phyloP scores from a whole-genome alignment of 1,140 invertebrate species.

The Panulirus ornatus region DNA sequence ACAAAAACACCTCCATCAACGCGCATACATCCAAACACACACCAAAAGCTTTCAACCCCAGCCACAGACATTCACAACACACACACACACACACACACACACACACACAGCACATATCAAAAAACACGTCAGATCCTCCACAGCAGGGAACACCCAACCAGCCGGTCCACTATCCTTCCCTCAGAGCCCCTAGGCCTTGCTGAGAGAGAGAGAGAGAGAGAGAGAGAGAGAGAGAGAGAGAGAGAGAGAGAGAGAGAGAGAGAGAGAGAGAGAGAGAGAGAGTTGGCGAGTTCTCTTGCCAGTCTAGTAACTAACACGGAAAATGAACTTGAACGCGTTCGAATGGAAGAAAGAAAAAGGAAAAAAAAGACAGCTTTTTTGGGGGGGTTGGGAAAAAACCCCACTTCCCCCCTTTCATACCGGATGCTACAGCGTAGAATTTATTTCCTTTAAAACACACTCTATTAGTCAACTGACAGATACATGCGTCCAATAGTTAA shows the following conservation, averaged over 20 bases:
- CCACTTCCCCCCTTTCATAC: background rate
- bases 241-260: constrained; percentile 17
- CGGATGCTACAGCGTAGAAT: background rate
- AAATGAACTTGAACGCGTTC: no score
- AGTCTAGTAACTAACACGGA: no score
- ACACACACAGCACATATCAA: background rate
- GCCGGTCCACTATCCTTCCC: background rate
- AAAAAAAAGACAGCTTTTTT: no score
- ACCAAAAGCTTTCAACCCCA: no score
- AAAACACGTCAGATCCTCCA: no score
- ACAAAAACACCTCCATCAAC: background rate
- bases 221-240: constrained; percentile 17
- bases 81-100: background rate
- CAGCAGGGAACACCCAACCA: no score
- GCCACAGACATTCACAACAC: no score
- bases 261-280: constrained; percentile 18
- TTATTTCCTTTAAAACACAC: background rate
- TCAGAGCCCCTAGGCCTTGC: background rate
- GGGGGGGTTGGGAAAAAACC: no score
- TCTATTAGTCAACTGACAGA: background rate
- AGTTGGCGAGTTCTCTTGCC: background rate
- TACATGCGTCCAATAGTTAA: background rate
- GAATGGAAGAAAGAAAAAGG: no score
- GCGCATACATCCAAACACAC: background rate
- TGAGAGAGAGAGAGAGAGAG: no score